Percentiles rank a stretch among this genome's conserved stretches.
These are phyloP conservation scores for Hyperopisus bebe DNA, from an alignment of 2,113 vertebrate species.

Conservation along the genomic window DNA sequence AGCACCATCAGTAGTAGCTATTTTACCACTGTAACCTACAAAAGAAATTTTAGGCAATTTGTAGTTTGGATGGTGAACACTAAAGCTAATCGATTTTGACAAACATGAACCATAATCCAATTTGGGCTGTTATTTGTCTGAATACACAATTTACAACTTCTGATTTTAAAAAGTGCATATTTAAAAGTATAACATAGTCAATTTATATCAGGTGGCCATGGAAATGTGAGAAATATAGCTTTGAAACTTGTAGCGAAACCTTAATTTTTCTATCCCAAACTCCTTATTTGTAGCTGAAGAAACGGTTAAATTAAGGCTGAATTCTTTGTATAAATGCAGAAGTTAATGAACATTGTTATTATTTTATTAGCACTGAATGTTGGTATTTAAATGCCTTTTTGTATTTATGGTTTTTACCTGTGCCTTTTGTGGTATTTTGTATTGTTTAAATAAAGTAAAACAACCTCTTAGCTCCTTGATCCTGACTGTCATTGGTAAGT, in stretches of 20 bases:
- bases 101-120: neutral
- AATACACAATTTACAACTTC: neutral
- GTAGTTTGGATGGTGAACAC: neutral
- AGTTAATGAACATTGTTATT: constrained; percentile 27
- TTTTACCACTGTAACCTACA: neutral
- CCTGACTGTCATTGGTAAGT: constrained; percentile 27
- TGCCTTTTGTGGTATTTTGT: constrained; percentile 46
- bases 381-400: constrained; percentile 41
- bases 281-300: neutral
- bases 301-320: constrained; percentile 13
- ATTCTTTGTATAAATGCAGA: constrained; percentile 19
- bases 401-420: constrained; percentile 46
- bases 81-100: neutral
- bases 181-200: neutral
- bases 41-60: neutral
- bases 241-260: neutral
- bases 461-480: constrained; percentile 23
- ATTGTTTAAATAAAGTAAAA: constrained; percentile 52
- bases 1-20: neutral
- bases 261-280: neutral
- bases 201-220: constrained; percentile 7
- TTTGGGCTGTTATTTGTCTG: neutral
- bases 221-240: constrained; percentile 3
- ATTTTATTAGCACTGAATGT: constrained; percentile 51
- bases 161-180: neutral